phyloP scores from a whole-genome alignment of 2,888 invertebrate genomes.

The Zaprionus lineosus region DNA sequence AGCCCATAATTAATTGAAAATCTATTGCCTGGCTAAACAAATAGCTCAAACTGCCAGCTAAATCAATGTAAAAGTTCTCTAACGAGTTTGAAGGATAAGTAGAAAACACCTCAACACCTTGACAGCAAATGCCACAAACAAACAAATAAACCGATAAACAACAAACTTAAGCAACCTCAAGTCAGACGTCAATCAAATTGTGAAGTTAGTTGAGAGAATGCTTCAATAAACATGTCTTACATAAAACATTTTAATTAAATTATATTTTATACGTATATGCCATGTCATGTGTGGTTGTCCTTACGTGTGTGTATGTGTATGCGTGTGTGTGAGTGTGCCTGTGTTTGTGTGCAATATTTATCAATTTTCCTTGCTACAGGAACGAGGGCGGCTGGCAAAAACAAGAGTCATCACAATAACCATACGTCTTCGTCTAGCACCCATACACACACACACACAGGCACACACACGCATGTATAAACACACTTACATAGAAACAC shows the following conservation, averaged over 20 bases:
- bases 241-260: conserved; percentile 77
- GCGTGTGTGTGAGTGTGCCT: neutral
- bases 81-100: conserved; percentile 10
- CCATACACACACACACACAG: conserved; percentile 11
- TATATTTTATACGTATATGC: conserved; percentile 56
- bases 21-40: conserved; percentile 45
- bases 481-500: neutral
- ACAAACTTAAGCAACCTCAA: conserved; percentile 36
- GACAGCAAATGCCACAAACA: conserved; percentile 67
- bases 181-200: conserved; percentile 71
- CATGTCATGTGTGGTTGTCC: conserved; percentile 9
- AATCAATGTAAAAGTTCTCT: conserved; percentile 56
- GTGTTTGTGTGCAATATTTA: conserved; percentile 61
- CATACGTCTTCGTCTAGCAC: conserved; percentile 72
- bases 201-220: conserved; percentile 62
- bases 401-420: conserved; percentile 74
- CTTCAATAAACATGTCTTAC: conserved; percentile 78
- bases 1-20: conserved; percentile 49
- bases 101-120: conserved; percentile 63
- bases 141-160: conserved; percentile 61
- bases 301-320: conserved; percentile 17
- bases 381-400: conserved; percentile 43
- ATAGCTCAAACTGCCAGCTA: conserved; percentile 31
- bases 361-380: conserved; percentile 58
- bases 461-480: conserved; percentile 8